These are phyloP conservation scores for Leucoraja ocellata DNA, from an alignment of 2,797 vertebrate species.

Conservation along the genomic window DNA sequence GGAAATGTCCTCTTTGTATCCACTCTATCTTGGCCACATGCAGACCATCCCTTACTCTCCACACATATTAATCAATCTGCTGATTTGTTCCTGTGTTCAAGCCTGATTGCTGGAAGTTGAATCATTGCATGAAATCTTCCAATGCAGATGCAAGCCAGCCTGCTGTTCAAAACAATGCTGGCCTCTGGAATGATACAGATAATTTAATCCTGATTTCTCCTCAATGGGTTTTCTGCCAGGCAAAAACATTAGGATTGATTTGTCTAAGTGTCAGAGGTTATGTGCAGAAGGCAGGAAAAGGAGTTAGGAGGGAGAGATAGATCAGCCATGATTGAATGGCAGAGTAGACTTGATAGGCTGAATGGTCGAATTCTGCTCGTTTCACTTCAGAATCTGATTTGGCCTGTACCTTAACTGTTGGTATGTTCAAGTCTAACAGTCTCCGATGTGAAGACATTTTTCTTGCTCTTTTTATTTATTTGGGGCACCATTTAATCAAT, in stretches of 20 bases:
- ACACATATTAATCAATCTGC: too few relatives aligned
- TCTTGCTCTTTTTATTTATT: background rate
- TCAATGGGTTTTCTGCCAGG: too few relatives aligned
- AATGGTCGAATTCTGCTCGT: too few relatives aligned
- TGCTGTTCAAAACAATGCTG: too few relatives aligned
- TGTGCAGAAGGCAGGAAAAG: too few relatives aligned
- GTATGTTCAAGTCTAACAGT: background rate
- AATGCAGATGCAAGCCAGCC: background rate
- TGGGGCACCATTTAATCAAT: background rate
- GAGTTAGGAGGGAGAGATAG: too few relatives aligned
- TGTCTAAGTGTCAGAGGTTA: background rate
- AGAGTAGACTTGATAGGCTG: too few relatives aligned
- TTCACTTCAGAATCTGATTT: background rate
- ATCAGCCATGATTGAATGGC: too few relatives aligned
- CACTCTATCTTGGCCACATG: too few relatives aligned
- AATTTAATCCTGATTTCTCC: background rate
- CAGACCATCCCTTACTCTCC: too few relatives aligned
- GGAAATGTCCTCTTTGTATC: too few relatives aligned
- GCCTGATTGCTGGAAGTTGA: background rate
- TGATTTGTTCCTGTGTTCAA: too few relatives aligned
- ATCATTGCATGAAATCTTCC: background rate
- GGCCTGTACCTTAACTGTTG: background rate
- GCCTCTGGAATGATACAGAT: background rate
- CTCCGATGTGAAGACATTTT: background rate
- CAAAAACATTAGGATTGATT: background rate